These are phyloP conservation scores for Scleropages formosus DNA, from an alignment of 2,797 vertebrate genomes.

Conservation along the genomic window DNA sequence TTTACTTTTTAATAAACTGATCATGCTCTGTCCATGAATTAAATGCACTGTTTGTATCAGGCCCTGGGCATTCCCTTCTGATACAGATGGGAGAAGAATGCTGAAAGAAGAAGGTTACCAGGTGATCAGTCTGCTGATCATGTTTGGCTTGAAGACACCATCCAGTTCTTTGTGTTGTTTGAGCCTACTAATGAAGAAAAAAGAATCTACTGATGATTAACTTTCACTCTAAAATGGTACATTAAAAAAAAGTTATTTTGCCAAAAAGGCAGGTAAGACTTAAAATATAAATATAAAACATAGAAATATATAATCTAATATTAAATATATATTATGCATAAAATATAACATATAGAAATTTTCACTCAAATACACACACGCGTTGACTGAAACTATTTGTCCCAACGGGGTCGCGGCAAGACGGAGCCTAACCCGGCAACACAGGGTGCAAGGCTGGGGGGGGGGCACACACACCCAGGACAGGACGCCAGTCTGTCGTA, in stretches of 20 bases:
- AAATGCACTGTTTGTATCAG: neutral
- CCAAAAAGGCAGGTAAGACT: neutral
- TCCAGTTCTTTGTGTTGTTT: constrained; percentile 12
- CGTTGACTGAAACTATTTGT: too few species aligned
- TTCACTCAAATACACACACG: too few species aligned
- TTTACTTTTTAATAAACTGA: neutral
- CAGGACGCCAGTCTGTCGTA: too few species aligned
- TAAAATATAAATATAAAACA: neutral
- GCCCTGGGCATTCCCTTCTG: neutral
- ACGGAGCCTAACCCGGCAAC: too few species aligned
- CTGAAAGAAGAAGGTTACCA: neutral
- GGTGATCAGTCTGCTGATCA: neutral
- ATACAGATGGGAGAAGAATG: constrained; percentile 16
- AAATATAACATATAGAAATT: too few species aligned
- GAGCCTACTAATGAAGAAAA: neutral
- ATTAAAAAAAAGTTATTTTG: neutral
- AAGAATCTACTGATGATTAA: neutral
- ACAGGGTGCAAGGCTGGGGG: too few species aligned
- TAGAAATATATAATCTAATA: neutral
- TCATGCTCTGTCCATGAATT: neutral
- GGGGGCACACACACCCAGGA: too few species aligned
- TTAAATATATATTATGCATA: too few species aligned
- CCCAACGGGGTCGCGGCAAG: too few species aligned
- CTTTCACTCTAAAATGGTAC: constrained; percentile 7
- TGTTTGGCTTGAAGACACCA: neutral